Evolutionary conservation across 2,888 invertebrate genomes (phyloP).

Genomic region (Empis livida): DNA sequence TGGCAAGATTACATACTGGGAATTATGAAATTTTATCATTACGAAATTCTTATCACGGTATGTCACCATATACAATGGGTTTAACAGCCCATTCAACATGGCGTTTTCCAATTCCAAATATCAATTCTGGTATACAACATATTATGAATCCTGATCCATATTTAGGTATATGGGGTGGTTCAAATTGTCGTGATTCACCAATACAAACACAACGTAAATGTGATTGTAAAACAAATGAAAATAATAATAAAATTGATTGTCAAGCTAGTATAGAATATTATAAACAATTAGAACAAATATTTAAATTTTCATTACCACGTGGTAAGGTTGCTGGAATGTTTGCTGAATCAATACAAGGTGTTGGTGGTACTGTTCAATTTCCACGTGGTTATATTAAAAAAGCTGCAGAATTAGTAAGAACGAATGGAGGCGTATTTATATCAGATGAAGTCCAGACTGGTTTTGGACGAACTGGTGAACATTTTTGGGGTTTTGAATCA

Average conservation of each 20-base stretch:
- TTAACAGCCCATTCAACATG: conserved; percentile 67
- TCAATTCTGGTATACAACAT: conserved; percentile 62
- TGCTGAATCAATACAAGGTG: conserved; percentile 93
- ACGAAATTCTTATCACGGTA: conserved; percentile 86
- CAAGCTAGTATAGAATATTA: conserved; percentile 66
- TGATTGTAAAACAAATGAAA: conserved; percentile 37
- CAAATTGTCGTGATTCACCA: conserved; percentile 75
- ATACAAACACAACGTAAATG: conserved; percentile 58
- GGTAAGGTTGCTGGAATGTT: conserved; percentile 78
- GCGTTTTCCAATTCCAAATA: conserved; percentile 58
- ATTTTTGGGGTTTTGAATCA: conserved; percentile 92
- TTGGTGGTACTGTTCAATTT: conserved; percentile 87
- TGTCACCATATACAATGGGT: conserved; percentile 72
- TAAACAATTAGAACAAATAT: conserved; percentile 54
- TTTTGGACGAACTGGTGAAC: conserved; percentile 85
- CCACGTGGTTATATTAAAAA: conserved; percentile 75
- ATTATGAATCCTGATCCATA: conserved; percentile 90
- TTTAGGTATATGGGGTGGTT: conserved; percentile 82
- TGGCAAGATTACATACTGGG: conserved; percentile 77
- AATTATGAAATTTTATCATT: conserved; percentile 75
- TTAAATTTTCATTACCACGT: conserved; percentile 65
- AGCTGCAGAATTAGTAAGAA: conserved; percentile 63
- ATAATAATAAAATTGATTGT: conserved; percentile 43
- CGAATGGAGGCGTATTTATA: conserved; percentile 77
- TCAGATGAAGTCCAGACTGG: conserved; percentile 97